Percentiles rank a stretch among this genome's conserved stretches.
phyloP scores from a whole-genome alignment of 2,113 vertebrate species.

The Rhodinocichla rosea region DNA sequence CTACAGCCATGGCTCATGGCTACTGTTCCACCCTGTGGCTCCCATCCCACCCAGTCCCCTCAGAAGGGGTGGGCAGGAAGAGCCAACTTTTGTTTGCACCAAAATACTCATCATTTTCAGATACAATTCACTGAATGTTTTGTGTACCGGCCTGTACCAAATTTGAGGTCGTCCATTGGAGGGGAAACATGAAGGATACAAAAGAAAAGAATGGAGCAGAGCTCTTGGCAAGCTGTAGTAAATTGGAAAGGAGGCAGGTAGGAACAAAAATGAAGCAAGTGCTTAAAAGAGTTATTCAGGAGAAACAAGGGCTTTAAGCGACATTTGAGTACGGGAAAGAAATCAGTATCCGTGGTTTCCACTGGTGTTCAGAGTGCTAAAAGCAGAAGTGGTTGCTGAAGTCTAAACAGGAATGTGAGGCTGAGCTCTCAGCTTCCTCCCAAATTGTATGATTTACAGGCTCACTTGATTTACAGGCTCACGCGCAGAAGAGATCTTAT shows the following conservation, averaged over 20 bases:
- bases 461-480: neutral
- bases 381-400: conserved; percentile 51
- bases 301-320: conserved; percentile 9
- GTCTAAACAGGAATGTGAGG: neutral
- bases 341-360: neutral
- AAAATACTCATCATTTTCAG: neutral
- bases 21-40: neutral
- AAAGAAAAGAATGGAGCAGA: neutral
- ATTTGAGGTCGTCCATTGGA: neutral
- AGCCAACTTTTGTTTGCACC: neutral
- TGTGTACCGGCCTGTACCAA: neutral
- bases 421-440: conserved; percentile 7
- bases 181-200: rapidly evolving
- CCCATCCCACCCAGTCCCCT: neutral
- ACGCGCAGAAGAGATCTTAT: neutral
- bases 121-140: neutral
- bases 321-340: neutral
- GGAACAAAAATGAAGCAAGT: neutral
- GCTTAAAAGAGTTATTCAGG: neutral
- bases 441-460: neutral
- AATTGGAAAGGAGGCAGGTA: neutral
- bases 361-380: neutral
- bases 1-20: neutral
- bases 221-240: neutral
- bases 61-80: neutral